A percentile compares a stretch with the other conserved stretches of the same genome.
phyloP scores from a whole-genome alignment of 1,140 invertebrate genomes.

The Drosophila watanabei region DNA sequence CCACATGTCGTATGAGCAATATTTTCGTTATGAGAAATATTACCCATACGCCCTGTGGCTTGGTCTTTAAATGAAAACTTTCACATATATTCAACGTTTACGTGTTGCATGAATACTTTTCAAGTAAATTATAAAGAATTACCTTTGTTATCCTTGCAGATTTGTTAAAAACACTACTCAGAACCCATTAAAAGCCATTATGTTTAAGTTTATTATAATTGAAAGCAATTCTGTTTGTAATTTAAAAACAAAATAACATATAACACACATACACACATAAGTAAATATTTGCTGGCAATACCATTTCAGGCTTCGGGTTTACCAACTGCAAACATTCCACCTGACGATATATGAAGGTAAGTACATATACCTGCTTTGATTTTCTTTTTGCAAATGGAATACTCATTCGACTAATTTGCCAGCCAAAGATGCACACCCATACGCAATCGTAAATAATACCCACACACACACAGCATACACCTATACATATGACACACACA shows the following conservation, averaged over 20 bases:
- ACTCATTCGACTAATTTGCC: constrained; percentile 49
- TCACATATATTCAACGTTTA: too few relatives aligned
- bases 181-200: neutral
- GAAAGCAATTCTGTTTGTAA: constrained; percentile 4
- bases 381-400: constrained; percentile 34
- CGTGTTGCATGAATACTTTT: neutral
- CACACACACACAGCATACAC: neutral
- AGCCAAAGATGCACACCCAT: constrained; percentile 25
- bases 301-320: constrained; percentile 9
- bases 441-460: constrained; percentile 3
- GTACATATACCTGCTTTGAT: constrained; percentile 9
- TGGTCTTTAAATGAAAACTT: neutral
- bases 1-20: neutral
- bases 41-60: constrained; percentile 10
- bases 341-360: constrained; percentile 16
- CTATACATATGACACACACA: neutral
- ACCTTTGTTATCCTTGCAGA: neutral
- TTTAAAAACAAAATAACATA: neutral
- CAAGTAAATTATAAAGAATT: neutral
- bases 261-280: neutral
- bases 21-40: neutral
- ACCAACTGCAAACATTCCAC: constrained; percentile 10
- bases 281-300: constrained; percentile 17
- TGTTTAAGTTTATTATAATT: neutral
- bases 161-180: neutral